A percentile compares a stretch with the other conserved stretches of the same genome.
These are phyloP conservation scores for Drosophila kuntzei DNA, from an alignment of 2,888 invertebrate genomes.

Conservation along the genomic window DNA sequence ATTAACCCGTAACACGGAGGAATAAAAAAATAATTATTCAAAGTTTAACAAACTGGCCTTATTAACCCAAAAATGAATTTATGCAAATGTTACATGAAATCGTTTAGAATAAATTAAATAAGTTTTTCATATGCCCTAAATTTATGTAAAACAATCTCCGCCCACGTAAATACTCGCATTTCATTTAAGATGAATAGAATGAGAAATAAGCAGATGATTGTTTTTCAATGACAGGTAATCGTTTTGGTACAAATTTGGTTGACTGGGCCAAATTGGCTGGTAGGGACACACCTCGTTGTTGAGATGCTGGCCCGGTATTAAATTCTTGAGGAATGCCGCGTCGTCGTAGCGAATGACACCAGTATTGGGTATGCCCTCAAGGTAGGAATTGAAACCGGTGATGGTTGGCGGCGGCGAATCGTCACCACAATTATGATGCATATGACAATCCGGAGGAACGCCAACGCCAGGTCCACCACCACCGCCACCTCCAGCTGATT, in stretches of 20 bases:
- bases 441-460: conserved; percentile 76
- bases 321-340: conserved; percentile 84
- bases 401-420: conserved; percentile 85
- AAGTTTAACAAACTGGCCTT: no score
- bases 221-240: conserved; percentile 5
- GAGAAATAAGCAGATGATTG: conserved; percentile 15
- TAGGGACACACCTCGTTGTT: conserved; percentile 83
- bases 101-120: no score
- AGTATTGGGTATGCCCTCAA: conserved; percentile 84
- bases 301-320: conserved; percentile 85
- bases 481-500: conserved; percentile 8
- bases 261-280: conserved; percentile 3
- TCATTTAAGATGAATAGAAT: conserved; percentile 26
- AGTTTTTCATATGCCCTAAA: no score
- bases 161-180: conserved; percentile 6
- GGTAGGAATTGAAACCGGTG: conserved; percentile 84
- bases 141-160: background rate
- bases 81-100: no score
- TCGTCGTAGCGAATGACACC: conserved; percentile 85
- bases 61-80: no score
- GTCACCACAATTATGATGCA: conserved; percentile 84
- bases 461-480: conserved; percentile 38
- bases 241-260: conserved; percentile 21
- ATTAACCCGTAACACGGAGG: no score
- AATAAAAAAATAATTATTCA: no score